Evolutionary conservation across 2,797 vertebrate species (phyloP), one percentile per base, ranked within the genome.

Genomic region (Sardinella longiceps): DNA sequence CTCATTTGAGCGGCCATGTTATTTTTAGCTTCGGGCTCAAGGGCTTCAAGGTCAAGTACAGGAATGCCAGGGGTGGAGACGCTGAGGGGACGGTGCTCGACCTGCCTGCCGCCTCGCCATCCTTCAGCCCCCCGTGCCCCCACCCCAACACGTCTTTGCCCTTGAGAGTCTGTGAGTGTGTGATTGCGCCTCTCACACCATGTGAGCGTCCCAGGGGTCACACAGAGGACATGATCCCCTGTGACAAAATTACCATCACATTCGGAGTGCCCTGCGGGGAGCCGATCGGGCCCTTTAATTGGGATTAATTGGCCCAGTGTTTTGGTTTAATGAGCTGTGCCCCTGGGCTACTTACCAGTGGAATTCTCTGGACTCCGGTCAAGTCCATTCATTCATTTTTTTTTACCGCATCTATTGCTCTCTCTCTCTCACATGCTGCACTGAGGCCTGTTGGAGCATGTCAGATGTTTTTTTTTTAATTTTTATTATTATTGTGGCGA

Each of bases 291-390:
- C 43, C 77, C 25, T 82, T 82, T 80, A 84, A 82, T 80, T 82
- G 74, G 85, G 66, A 82, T 85, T 77, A 86, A 86, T 83, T 84
- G 48, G 85, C 48, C 70, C 81, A 18, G 70, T 83, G 77, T 85
- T 86, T 84, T 28, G 63, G 74, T 46, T 85, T 51, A 83, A 82
- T 81, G 82, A 86, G 80, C 56, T 77, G 51, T 82, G 70, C 60
- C 82, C 83, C 83, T 30, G 46, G 86, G 63, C 37, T 81, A 80
- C 46, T 82, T 50, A 53, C 14, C 23, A 60, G 7, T 70, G 33
- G 53, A 86, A 82, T 46, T 50, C 84, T 66, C 25, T 82, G 51
- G 51, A 86, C 70, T 74, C 48, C 2, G 80, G 87, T 84, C 87
- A 84, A 77, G 70, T 77, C 20, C 70, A 77, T 77, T 77, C 70